A percentile compares a stretch with the other conserved stretches of the same genome.
phyloP scores from a whole-genome alignment of 2,888 invertebrate genomes.

The Ditula angustiorana region DNA sequence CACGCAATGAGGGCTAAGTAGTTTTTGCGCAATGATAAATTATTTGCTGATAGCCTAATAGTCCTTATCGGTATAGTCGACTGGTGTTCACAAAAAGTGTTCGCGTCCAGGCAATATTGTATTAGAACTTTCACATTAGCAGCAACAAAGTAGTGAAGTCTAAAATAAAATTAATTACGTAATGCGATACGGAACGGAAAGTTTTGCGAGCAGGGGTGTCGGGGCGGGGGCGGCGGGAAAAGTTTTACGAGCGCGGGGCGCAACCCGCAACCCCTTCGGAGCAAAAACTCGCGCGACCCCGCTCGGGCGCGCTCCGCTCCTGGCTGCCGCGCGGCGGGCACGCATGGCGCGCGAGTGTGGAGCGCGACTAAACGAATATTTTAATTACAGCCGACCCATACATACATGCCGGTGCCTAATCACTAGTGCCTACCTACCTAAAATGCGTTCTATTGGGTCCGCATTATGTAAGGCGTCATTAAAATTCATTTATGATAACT shows the following conservation, averaged over 20 bases:
- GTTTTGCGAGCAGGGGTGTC: slow-evolving; percentile 54
- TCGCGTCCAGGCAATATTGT: not conserved
- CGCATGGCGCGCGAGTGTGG: not conserved
- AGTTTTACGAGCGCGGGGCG: slow-evolving; percentile 56
- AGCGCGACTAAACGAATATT: not conserved
- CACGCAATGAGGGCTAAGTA: not conserved
- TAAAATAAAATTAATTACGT: slow-evolving; percentile 69
- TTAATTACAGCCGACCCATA: no score
- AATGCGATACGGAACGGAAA: slow-evolving; percentile 70
- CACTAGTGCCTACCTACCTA: not conserved
- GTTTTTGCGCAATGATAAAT: not conserved
- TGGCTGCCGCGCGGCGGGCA: not conserved
- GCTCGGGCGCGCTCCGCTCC: slow-evolving; percentile 1
- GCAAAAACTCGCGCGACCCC: slow-evolving; percentile 13
- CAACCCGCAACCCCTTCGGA: slow-evolving; percentile 13
- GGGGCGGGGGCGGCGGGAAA: slow-evolving; percentile 61
- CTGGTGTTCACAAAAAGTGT: not conserved
- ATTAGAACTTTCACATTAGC: slow-evolving; percentile 59
- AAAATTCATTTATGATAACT: no score
- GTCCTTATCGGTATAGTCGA: not conserved
- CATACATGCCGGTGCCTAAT: not conserved
- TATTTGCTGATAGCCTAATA: not conserved
- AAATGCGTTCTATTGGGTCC: no score
- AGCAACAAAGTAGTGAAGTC: slow-evolving; percentile 56
- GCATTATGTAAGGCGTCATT: no score